Evolutionary conservation across 1,140 invertebrate species (phyloP), one percentile per base, ranked within the genome.

Genomic region (Lysiphlebus fabarum): DNA sequence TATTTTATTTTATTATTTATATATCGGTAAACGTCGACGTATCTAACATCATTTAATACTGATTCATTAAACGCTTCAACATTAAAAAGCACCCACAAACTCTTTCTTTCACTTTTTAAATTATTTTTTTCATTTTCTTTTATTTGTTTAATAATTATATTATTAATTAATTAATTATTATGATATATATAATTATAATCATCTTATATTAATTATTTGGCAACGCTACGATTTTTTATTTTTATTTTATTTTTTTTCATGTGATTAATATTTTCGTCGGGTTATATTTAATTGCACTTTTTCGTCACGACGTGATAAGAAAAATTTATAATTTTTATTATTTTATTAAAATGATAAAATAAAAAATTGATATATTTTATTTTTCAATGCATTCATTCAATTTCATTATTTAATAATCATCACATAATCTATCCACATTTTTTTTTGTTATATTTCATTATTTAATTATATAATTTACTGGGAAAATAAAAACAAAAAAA

Each of bases 281-380:
- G 14, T 53, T 55, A 38, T 55, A 38, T 62, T 64, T 64, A 64
- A 64, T 64, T 61, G 62, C 59, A 64, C 62, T 64, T 64, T 59
- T 58, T 58, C 53, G 12, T 56, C 59, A 58, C 53, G 44, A 54
- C 41, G 47, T 60, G 33, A 60, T 57, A 12, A 44, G 38, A 60
- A 50, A 40, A 12, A 43, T 12, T 4, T 36, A 41, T 37, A 9
- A 42, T 51, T 41, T 49, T 26, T 26, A 26, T 26, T 26, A 1
- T 26, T 26, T 26, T 1, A 26, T 2, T 26, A 4, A 26, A 26
- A 26, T 33, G 26, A 49, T 38, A 12, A 26, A 7, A 51, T 37
- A 10, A 37, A 51, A 51, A 51, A 40, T 40, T 40, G 38, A 8
- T 40, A 26, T 26, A n/a, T 26, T 26, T 26, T 26, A 26, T 26